Percentiles rank a stretch among this genome's conserved stretches.
Evolutionary conservation across 2,888 invertebrate genomes (phyloP).

Genomic region (Drosophila yooni): DNA sequence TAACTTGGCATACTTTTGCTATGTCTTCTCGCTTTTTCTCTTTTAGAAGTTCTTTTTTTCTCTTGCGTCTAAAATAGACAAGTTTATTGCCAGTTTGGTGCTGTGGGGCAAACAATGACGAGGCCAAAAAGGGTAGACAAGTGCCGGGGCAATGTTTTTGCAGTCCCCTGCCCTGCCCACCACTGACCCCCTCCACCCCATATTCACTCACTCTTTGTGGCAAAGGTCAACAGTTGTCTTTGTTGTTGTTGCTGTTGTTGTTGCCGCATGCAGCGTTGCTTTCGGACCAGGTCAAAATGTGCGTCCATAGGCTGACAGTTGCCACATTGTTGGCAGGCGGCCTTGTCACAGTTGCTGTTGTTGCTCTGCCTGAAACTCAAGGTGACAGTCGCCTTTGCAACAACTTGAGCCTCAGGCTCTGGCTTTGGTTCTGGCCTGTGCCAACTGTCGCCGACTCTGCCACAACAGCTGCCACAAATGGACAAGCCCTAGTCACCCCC

Average conservation of each 20-base stretch:
- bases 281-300: constrained; percentile 52
- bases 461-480: constrained; percentile 29
- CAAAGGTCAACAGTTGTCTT: constrained; percentile 58
- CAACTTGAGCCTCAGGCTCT: constrained; percentile 52
- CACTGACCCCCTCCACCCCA: too few species aligned
- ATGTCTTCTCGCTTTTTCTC: background rate
- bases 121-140: constrained; percentile 78
- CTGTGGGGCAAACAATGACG: constrained; percentile 75
- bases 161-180: background rate
- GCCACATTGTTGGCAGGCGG: constrained; percentile 40
- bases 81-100: constrained; percentile 78
- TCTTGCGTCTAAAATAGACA: constrained; percentile 72
- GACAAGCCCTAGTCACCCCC: constrained; percentile 6
- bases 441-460: constrained; percentile 42
- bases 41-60: constrained; percentile 44
- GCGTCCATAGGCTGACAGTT: constrained; percentile 58
- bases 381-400: constrained; percentile 45
- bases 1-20: constrained; percentile 33
- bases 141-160: constrained; percentile 56
- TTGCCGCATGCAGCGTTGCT: constrained; percentile 31
- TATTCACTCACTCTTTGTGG: constrained; percentile 7
- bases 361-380: constrained; percentile 40
- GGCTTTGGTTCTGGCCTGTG: constrained; percentile 21
- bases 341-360: constrained; percentile 44
- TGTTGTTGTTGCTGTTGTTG: constrained; percentile 25